A percentile compares a stretch with the other conserved stretches of the same genome.
phyloP scores from a whole-genome alignment of 2,888 invertebrate species.

The Phyllotreta cruciferae region DNA sequence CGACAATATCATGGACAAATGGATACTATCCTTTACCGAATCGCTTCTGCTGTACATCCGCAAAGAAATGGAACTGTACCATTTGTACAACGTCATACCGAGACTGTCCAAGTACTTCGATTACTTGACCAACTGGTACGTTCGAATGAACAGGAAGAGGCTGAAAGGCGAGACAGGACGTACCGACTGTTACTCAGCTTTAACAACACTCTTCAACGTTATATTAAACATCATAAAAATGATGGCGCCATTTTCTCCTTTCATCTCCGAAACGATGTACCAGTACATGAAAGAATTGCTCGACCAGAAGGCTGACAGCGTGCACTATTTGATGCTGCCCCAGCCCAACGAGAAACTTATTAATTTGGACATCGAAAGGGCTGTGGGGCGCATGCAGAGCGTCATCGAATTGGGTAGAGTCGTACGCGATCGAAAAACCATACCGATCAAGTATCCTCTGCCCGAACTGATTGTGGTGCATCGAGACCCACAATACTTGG shows the following conservation, averaged over 20 bases:
- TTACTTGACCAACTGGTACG: slow-evolving; percentile 98
- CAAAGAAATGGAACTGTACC: slow-evolving; percentile 93
- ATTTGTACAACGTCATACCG: slow-evolving; percentile 95
- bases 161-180: slow-evolving; percentile 90
- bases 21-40: slow-evolving; percentile 97
- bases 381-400: slow-evolving; percentile 91
- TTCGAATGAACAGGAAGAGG: slow-evolving; percentile 93
- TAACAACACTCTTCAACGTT: slow-evolving; percentile 89
- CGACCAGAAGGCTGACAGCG: slow-evolving; percentile 70
- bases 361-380: slow-evolving; percentile 84
- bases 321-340: slow-evolving; percentile 93
- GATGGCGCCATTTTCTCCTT: slow-evolving; percentile 98
- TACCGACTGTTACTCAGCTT: slow-evolving; percentile 81
- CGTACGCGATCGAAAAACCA: slow-evolving; percentile 89
- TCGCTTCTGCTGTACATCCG: slow-evolving; percentile 87
- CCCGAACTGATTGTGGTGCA: slow-evolving; percentile 96
- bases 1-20: slow-evolving; percentile 91
- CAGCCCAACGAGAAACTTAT: slow-evolving; percentile 75
- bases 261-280: slow-evolving; percentile 94
- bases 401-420: slow-evolving; percentile 94
- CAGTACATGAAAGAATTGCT: slow-evolving; percentile 80
- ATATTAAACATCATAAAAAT: slow-evolving; percentile 87
- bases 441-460: slow-evolving; percentile 95
- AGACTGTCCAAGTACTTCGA: slow-evolving; percentile 94
- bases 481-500: slow-evolving; percentile 77